A percentile compares a stretch with the other conserved stretches of the same genome.
These are phyloP conservation scores for Ctenosaura bakeri DNA, from an alignment of 2,797 vertebrate genomes.

Conservation along the genomic window DNA sequence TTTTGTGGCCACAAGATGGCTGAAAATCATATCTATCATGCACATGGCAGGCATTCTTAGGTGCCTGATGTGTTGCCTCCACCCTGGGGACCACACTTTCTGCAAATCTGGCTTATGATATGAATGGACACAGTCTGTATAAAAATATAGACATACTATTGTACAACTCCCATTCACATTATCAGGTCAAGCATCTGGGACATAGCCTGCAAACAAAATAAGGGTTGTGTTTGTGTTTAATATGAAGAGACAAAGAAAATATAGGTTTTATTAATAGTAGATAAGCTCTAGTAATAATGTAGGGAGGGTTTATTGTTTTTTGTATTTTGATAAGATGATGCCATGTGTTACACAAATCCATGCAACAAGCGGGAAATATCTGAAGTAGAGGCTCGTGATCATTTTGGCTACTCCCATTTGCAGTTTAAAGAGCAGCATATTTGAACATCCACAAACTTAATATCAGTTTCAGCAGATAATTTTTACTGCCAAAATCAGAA, in stretches of 20 bases:
- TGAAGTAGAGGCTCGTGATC: constrained; percentile 44
- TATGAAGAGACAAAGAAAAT: constrained; percentile 42
- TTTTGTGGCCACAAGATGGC: neutral
- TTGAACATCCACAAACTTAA: constrained; percentile 62
- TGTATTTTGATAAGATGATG: constrained; percentile 34
- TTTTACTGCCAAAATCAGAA: constrained; percentile 47
- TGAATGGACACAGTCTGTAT: neutral
- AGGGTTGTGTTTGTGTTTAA: neutral
- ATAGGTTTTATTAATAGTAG: constrained; percentile 24
- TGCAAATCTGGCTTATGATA: neutral
- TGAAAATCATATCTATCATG: neutral
- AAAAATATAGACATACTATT: neutral
- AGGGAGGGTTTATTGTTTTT: constrained; percentile 30
- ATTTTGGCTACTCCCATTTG: constrained; percentile 53
- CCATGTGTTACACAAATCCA: constrained; percentile 34
- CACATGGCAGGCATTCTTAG: neutral
- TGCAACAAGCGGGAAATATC: constrained; percentile 40
- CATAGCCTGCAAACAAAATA: neutral
- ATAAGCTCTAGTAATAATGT: constrained; percentile 18
- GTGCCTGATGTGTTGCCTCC: neutral
- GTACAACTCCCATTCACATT: neutral
- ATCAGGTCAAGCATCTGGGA: neutral
- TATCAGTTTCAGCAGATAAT: constrained; percentile 55
- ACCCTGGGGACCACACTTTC: neutral
- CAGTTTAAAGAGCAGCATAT: constrained; percentile 59